A percentile compares a stretch with the other conserved stretches of the same genome.
phyloP scores from a whole-genome alignment of 2,113 vertebrate species.

The Oreotrochilus melanogaster region DNA sequence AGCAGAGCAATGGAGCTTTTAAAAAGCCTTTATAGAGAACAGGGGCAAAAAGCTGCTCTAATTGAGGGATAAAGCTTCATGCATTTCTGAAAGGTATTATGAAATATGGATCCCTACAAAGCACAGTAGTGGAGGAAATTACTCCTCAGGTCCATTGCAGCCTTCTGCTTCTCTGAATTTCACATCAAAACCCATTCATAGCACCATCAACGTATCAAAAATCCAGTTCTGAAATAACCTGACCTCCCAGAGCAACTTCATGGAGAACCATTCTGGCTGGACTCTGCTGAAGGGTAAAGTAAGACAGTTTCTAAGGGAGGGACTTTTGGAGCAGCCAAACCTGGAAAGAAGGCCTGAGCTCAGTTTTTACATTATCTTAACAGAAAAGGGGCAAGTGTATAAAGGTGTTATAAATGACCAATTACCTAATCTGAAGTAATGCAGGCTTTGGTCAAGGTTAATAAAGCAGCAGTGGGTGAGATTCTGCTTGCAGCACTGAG shows the following conservation, averaged over 20 bases:
- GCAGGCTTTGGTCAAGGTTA: constrained; percentile 55
- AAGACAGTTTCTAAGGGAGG: neutral
- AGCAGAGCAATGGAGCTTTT: constrained; percentile 46
- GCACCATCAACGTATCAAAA: neutral
- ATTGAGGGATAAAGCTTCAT: constrained; percentile 17
- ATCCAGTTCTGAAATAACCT: neutral
- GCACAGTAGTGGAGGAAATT: neutral
- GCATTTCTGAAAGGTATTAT: constrained; percentile 17
- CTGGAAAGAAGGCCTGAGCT: neutral
- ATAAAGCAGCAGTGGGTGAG: constrained; percentile 71
- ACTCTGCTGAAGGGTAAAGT: neutral
- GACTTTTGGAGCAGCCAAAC: neutral
- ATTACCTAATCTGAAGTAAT: constrained; percentile 74
- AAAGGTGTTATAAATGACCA: constrained; percentile 63
- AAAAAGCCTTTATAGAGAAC: constrained; percentile 24
- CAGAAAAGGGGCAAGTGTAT: neutral
- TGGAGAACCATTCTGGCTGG: neutral
- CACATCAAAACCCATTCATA: neutral
- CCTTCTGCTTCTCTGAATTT: neutral
- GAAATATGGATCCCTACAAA: neutral
- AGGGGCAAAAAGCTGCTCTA: constrained; percentile 42
- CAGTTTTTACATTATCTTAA: neutral
- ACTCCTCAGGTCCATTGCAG: neutral
- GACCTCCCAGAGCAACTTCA: neutral
- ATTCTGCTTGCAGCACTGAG: constrained; percentile 45